A percentile compares a stretch with the other conserved stretches of the same genome.
Conservation (phyloP, 92 coral and sea anemone genomes). For the Porites evermanni region DNA sequence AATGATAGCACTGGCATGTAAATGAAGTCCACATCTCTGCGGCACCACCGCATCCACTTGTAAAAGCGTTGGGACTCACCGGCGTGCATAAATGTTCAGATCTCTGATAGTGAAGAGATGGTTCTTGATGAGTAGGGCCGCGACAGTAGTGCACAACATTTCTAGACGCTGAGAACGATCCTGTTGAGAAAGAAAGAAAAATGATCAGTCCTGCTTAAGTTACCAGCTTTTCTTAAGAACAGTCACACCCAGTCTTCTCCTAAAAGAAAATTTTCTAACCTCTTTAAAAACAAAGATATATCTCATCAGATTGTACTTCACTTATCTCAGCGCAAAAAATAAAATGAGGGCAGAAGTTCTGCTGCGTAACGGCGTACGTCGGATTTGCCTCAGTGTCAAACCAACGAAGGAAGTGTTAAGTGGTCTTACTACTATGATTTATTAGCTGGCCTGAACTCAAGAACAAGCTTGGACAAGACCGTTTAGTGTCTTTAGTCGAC, state of each 20-base stretch:
- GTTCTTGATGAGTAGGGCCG: slow-evolving; percentile 6
- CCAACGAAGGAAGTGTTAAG: too few relatives aligned
- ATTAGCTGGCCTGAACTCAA: too few relatives aligned
- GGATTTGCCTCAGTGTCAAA: too few relatives aligned
- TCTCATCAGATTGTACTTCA: neutral
- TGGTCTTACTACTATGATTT: too few relatives aligned
- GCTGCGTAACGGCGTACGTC: too few relatives aligned
- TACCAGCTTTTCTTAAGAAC: neutral
- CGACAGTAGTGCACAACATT: slow-evolving; percentile 37
- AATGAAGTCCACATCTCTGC: slow-evolving; percentile 23
- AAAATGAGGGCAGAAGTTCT: too few relatives aligned
- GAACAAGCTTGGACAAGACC: neutral
- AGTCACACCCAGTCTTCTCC: neutral
- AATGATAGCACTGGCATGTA: slow-evolving; percentile 31
- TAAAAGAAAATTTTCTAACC: neutral
- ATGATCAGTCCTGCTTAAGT: neutral
- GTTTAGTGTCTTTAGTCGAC: neutral
- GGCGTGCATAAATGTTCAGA: slow-evolving; percentile 29
- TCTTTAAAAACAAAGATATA: too few relatives aligned
- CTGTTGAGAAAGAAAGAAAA: neutral
- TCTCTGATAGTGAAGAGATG: slow-evolving; percentile 36
- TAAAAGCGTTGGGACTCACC: slow-evolving; percentile 2
- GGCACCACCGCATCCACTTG: neutral
- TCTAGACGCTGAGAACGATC: slow-evolving; percentile 14
- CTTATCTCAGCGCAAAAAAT: too few relatives aligned